A percentile compares a stretch with the other conserved stretches of the same genome.
phyloP scores from a whole-genome alignment of 1,140 invertebrate species.

The Nilaparvata lugens region DNA sequence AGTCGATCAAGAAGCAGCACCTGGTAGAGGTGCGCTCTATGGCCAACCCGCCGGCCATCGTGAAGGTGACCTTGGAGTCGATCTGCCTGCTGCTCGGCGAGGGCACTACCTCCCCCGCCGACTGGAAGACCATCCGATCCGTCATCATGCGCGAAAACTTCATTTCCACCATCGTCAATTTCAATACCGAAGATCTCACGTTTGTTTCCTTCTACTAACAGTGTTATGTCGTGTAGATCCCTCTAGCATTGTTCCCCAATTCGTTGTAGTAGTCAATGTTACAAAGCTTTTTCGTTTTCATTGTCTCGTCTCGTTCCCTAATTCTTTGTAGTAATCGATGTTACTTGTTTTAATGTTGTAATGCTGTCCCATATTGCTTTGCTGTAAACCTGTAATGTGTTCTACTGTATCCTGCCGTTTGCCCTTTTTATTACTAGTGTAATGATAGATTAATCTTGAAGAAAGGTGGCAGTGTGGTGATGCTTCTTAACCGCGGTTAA shows the following conservation, averaged over 20 bases:
- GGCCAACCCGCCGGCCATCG: conserved; percentile 93
- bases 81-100: conserved; percentile 97
- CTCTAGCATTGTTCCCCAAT: no score
- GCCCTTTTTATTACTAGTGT: not conserved
- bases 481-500: no score
- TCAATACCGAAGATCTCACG: conserved; percentile 95
- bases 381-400: not conserved
- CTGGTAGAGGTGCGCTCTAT: conserved; percentile 96
- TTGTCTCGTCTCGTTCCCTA: no score
- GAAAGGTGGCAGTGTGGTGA: no score
- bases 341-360: no score
- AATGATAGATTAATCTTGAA: no score
- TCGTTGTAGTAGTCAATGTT: no score
- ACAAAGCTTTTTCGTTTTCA: no score
- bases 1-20: conserved; percentile 99
- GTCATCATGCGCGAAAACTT: conserved; percentile 99
- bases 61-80: conserved; percentile 96
- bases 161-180: conserved; percentile 98
- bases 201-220: conserved; percentile 51
- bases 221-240: not conserved
- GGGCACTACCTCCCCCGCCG: conserved; percentile 61
- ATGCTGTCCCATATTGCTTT: no score
- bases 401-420: not conserved
- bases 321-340: no score
- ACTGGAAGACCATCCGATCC: conserved; percentile 96